Conservation (phyloP, 2,113 vertebrate species). For the Bagarius yarrelli region DNA sequence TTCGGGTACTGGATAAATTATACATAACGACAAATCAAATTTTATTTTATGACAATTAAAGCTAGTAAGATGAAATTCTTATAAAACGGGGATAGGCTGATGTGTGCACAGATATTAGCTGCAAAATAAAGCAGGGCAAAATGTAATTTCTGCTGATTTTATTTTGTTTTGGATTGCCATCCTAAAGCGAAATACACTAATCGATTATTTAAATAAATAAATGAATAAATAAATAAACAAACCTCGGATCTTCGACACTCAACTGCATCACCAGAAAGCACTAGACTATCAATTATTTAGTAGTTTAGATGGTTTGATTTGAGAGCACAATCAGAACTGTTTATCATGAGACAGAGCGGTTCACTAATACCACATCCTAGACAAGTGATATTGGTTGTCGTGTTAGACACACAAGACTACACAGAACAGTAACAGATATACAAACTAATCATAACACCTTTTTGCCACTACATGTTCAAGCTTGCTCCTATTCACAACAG, state of each 20-base stretch:
- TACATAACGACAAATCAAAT: neutral
- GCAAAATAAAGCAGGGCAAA: neutral
- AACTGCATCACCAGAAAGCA: neutral
- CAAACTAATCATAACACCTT: neutral
- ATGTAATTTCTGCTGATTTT: neutral
- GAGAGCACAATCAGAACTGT: slow-evolving; percentile 40
- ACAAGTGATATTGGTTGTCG: too few relatives aligned
- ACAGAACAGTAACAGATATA: neutral
- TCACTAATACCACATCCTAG: slow-evolving; percentile 52
- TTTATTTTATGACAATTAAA: neutral
- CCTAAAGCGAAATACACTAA: neutral
- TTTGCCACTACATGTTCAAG: neutral
- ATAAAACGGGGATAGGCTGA: too few relatives aligned
- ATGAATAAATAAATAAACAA: too few relatives aligned
- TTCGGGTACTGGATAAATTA: neutral
- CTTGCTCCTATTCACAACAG: neutral
- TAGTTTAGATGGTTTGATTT: slow-evolving; percentile 22
- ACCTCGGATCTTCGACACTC: neutral
- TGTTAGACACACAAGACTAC: neutral
- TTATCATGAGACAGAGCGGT: slow-evolving; percentile 68
- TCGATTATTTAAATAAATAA: too few relatives aligned
- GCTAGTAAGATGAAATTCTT: neutral
- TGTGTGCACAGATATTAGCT: neutral
- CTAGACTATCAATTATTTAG: slow-evolving; percentile 36
- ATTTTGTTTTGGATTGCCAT: neutral